A percentile compares a stretch with the other conserved stretches of the same genome.
These are phyloP conservation scores for Liposcelis brunnea DNA, from an alignment of 2,888 invertebrate genomes.

Conservation along the genomic window DNA sequence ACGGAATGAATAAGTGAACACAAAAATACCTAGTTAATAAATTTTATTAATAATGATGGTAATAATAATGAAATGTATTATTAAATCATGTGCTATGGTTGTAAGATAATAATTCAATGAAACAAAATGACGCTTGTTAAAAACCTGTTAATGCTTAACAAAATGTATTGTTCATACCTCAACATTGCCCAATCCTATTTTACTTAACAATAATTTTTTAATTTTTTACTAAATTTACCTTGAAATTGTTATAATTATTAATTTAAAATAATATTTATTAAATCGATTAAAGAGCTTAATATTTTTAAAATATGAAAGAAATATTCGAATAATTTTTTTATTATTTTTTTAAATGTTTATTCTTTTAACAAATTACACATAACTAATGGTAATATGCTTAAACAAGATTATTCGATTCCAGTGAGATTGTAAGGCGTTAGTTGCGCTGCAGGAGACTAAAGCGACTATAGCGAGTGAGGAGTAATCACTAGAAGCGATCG, in stretches of 20 bases:
- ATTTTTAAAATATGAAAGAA: too few species aligned
- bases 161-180: not conserved
- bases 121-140: slow-evolving; percentile 9
- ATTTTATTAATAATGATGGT: slow-evolving; percentile 3
- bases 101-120: slow-evolving; percentile 7
- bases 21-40: not conserved
- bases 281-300: too few species aligned
- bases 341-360: too few species aligned
- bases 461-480: not conserved
- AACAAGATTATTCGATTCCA: too few species aligned
- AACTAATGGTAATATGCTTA: too few species aligned
- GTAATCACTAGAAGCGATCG: slow-evolving; percentile 1
- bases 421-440: slow-evolving; percentile 5
- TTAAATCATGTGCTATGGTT: slow-evolving; percentile 7
- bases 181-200: not conserved
- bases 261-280: too few species aligned
- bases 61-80: slow-evolving; percentile 5
- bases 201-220: not conserved
- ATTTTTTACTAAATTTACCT: too few species aligned
- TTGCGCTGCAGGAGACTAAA: slow-evolving; percentile 3
- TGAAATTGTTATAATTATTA: too few species aligned
- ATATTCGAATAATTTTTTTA: too few species aligned
- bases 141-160: slow-evolving; percentile 9
- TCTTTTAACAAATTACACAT: too few species aligned
- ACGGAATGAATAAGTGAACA: too few species aligned